Base-by-base conservation (phyloP, 2,797 vertebrate genomes). In the Girardinus metallicus region DNA sequence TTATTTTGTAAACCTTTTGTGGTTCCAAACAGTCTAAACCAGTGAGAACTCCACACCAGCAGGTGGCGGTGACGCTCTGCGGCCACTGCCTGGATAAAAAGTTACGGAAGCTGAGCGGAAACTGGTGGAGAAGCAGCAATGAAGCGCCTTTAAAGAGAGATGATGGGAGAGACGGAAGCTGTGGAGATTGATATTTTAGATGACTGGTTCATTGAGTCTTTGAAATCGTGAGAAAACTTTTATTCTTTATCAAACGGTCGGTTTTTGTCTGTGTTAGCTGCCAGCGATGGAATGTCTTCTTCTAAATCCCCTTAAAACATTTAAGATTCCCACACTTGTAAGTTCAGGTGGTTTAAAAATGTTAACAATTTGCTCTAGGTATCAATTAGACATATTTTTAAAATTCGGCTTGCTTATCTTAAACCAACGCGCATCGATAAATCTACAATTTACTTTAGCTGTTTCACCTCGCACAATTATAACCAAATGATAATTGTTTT, bases 201-300 rank as follows among this genome's bases (percentile, higher is more conserved):
- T 0, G 94, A 95, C 31, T 96, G 96, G 96, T 94, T 96, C 36
- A 93, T 96, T 34, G 93, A 96, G 66, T 95, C 95, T 1, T 80
- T 96, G 47, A 94, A 90, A 84, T 89, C 87, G 96, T 96, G 83
- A 95, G 95, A 9, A 36, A 29, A 47, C 2, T 0, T 43, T 29
- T 34, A 12, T 0, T 62, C 0, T n/a, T 51, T 15, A 5, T 60
- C 23, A 2, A 39, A 64, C 0, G 0, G 66, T 39, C 3, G 31
- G 7, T 0, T 78, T 75, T 36, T 3, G 5, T 41, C 68, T 36
- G 2, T 10, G 4, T 26, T 55, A 43, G n/a, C 55, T n/a, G 3
- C 5, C 9, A 29, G 57, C 18, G 5, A 29, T 23, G 21, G 0
- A n/a, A 43, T 23, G 16, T 43, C 21, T 43, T 43, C 0, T 2